A percentile compares a stretch with the other conserved stretches of the same genome.
These are phyloP conservation scores for Hippopotamus amphibius DNA, from an alignment of 2,113 vertebrate species.

Conservation along the genomic window DNA sequence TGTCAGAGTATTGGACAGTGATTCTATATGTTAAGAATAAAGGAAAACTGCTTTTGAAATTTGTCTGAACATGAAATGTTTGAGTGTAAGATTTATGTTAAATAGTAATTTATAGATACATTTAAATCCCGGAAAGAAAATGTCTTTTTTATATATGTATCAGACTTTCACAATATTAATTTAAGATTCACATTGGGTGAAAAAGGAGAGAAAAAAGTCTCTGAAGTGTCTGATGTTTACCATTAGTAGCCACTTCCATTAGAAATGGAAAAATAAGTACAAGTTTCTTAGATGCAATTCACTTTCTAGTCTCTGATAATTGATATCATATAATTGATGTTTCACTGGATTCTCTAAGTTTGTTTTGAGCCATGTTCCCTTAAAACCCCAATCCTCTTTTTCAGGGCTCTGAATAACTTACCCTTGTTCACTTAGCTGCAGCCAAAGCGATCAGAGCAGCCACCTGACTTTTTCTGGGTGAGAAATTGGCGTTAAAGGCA, in stretches of 20 bases:
- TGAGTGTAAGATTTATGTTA: neutral
- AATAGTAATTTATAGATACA: neutral
- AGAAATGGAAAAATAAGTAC: neutral
- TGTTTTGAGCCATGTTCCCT: neutral
- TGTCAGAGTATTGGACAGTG: neutral
- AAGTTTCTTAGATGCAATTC: neutral
- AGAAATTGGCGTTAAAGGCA: neutral
- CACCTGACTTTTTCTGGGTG: neutral
- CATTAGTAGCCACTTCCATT: neutral
- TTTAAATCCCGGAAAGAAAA: neutral
- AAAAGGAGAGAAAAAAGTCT: neutral
- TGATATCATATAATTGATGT: neutral
- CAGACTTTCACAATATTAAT: neutral
- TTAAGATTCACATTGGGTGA: neutral
- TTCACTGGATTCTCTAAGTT: neutral
- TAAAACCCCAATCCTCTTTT: neutral
- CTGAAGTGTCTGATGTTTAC: neutral
- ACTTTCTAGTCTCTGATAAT: neutral
- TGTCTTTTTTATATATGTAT: neutral
- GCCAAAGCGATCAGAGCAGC: neutral
- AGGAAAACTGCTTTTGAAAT: slow-evolving; percentile 23
- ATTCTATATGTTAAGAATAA: neutral
- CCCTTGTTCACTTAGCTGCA: neutral
- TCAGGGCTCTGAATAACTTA: neutral
- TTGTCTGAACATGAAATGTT: neutral